phyloP scores from a whole-genome alignment of 2,888 invertebrate genomes.

The Lycocerus yunnanus region DNA sequence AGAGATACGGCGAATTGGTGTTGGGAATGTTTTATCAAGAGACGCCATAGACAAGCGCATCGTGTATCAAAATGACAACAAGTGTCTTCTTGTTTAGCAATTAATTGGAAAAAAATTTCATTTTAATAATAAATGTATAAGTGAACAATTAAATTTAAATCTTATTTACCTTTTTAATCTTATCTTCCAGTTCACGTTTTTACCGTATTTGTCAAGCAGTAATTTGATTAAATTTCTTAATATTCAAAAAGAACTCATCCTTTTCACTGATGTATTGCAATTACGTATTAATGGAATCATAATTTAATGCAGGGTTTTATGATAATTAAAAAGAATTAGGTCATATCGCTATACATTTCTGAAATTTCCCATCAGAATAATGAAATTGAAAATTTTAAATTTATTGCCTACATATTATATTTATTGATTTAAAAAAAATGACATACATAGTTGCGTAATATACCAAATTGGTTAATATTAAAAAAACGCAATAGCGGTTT shows the following conservation, averaged over 20 bases:
- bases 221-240: background rate
- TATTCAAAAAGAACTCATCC: background rate
- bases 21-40: slow-evolving; percentile 1
- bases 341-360: background rate
- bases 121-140: background rate
- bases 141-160: background rate
- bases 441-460: background rate
- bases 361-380: background rate
- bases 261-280: background rate
- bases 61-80: slow-evolving; percentile 25
- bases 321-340: background rate
- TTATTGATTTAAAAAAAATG: background rate
- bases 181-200: background rate
- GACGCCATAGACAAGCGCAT: slow-evolving; percentile 25
- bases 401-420: background rate
- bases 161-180: background rate
- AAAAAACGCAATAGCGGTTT: background rate
- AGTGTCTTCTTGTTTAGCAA: slow-evolving; percentile 21
- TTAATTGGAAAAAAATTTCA: background rate
- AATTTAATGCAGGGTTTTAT: background rate
- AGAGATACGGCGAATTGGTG: slow-evolving; percentile 7
- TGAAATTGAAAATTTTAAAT: background rate
- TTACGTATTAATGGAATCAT: background rate
- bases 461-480: background rate
- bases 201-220: background rate